Evolutionary conservation across 2,797 vertebrate genomes (phyloP).

Genomic region (Typhlichthys subterraneus): DNA sequence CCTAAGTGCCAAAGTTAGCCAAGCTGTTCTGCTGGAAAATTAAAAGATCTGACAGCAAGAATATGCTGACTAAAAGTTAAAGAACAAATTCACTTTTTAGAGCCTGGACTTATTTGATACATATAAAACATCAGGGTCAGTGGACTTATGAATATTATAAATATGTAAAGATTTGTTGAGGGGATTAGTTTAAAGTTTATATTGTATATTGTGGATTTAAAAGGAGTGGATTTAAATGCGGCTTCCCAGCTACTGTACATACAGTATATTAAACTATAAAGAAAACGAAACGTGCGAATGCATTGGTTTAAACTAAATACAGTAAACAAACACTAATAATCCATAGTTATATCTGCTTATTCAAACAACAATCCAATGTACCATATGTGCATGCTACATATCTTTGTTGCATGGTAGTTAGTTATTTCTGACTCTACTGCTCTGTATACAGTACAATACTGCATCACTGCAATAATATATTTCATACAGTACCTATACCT

Average conservation of each 20-base stretch:
- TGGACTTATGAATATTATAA: constrained; percentile 13
- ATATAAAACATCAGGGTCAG: constrained; percentile 12
- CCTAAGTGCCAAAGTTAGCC: constrained; percentile 20
- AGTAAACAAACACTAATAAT: constrained; percentile 3
- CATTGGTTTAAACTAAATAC: not conserved
- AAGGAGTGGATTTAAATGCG: constrained; percentile 1
- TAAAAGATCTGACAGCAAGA: constrained; percentile 28
- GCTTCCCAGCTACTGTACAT: not conserved
- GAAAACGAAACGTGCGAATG: not conserved
- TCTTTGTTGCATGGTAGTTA: constrained; percentile 2
- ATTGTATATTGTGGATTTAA: constrained; percentile 6
- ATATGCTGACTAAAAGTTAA: constrained; percentile 34
- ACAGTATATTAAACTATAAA: not conserved
- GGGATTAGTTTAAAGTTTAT: constrained; percentile 2
- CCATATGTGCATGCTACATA: constrained; percentile 6
- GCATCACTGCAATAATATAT: too few relatives aligned
- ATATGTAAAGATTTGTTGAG: not conserved
- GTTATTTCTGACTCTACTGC: not conserved
- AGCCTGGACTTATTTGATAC: constrained; percentile 10
- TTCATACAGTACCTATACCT: too few relatives aligned
- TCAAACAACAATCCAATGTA: not conserved
- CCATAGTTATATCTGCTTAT: not conserved
- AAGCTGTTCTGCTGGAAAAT: constrained; percentile 13
- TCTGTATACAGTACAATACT: too few relatives aligned
- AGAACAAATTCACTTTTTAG: constrained; percentile 25